Percentiles rank a stretch among this genome's conserved stretches.
Evolutionary conservation across 2,888 invertebrate species (phyloP).

Genomic region (Drosophila algonquin): DNA sequence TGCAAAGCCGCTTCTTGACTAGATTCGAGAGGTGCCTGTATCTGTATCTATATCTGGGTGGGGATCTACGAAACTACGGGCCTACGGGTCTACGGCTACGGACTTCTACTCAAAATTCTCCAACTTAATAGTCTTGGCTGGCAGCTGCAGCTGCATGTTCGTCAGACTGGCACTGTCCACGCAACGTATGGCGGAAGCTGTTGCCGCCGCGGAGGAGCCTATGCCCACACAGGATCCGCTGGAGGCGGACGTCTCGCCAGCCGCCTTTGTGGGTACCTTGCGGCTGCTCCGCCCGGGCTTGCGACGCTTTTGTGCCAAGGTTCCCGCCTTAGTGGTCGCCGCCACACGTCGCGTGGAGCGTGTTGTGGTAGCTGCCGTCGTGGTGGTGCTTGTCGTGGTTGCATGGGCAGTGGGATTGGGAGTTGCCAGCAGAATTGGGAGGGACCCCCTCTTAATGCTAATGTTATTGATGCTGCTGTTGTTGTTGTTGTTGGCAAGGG

Average conservation of each 20-base stretch:
- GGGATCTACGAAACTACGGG: not conserved
- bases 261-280: not conserved
- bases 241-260: not conserved
- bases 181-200: slow-evolving; percentile 68
- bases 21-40: slow-evolving; percentile 35
- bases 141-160: slow-evolving; percentile 47
- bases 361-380: not conserved
- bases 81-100: not conserved
- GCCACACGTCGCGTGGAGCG: slow-evolving; percentile 1
- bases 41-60: not conserved
- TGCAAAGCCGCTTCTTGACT: slow-evolving; percentile 31
- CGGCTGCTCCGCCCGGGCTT: not conserved
- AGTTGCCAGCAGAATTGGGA: slow-evolving; percentile 71
- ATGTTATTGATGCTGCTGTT: slow-evolving; percentile 57
- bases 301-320: not conserved
- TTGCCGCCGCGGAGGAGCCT: slow-evolving; percentile 20
- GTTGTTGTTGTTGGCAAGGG: slow-evolving; percentile 62
- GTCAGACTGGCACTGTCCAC: slow-evolving; percentile 67
- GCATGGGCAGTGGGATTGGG: slow-evolving; percentile 5
- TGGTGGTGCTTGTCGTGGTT: slow-evolving; percentile 4
- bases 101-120: slow-evolving; percentile 72
- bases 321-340: not conserved
- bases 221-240: not conserved
- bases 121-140: slow-evolving; percentile 76
- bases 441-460: slow-evolving; percentile 64